These are phyloP conservation scores for Calypte anna DNA, from an alignment of 2,113 vertebrate species.

Conservation along the genomic window DNA sequence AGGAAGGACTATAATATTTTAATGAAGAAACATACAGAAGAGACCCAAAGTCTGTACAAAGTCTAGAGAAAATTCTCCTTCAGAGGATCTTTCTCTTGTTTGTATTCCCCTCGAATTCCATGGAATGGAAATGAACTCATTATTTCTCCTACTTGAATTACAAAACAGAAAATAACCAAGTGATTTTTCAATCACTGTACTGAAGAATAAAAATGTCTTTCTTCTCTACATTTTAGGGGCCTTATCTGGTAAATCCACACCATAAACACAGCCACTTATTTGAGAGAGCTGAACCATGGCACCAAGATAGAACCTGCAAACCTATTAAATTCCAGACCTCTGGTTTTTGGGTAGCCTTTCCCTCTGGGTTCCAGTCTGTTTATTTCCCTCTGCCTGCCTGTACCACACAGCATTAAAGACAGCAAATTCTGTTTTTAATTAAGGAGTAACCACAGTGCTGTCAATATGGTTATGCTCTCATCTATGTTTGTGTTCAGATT, in stretches of 20 bases:
- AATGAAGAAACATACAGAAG: neutral
- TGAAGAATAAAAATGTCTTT: neutral
- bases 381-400: neutral
- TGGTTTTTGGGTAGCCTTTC: neutral
- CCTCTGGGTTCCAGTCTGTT: neutral
- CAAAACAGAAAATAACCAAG: neutral
- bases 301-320: neutral
- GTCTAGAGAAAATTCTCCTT: neutral
- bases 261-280: neutral
- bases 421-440: neutral
- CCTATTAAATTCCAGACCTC: neutral
- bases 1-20: neutral
- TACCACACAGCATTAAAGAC: neutral
- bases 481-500: neutral
- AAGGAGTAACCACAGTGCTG: neutral
- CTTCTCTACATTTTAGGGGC: neutral
- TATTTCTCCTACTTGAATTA: neutral
- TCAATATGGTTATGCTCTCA: neutral
- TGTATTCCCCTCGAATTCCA: neutral
- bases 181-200: neutral
- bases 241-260: neutral
- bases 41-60: neutral
- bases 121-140: neutral
- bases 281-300: neutral
- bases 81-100: neutral